Percentiles rank a stretch among this genome's conserved stretches.
These are phyloP conservation scores for Poicephalus meyeri DNA, from an alignment of 2,113 vertebrate genomes.

Conservation along the genomic window DNA sequence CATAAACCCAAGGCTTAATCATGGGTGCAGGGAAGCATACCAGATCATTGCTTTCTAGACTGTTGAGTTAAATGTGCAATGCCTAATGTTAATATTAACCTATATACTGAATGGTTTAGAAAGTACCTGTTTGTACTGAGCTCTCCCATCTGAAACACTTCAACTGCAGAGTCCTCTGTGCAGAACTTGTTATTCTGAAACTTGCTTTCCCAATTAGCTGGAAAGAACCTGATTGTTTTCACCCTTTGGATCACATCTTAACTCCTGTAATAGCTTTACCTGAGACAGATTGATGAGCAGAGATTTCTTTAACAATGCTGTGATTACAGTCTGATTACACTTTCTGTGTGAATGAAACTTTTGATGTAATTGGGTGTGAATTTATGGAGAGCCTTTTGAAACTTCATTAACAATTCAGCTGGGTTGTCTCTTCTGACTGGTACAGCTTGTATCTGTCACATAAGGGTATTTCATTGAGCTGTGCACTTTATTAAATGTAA, in stretches of 20 bases:
- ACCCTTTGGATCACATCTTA: neutral
- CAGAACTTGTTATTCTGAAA: neutral
- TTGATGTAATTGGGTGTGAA: neutral
- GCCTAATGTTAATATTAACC: constrained; percentile 49
- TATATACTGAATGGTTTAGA: constrained; percentile 18
- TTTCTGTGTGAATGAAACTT: neutral
- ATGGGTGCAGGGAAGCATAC: neutral
- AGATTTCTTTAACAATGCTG: constrained; percentile 6
- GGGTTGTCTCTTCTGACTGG: neutral
- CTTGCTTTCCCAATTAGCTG: constrained; percentile 18
- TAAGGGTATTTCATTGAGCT: neutral
- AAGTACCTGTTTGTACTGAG: neutral
- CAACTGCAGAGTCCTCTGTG: neutral
- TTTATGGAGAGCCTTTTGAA: neutral
- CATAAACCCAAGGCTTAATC: neutral
- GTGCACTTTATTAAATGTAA: neutral
- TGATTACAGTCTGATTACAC: neutral
- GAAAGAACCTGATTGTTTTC: constrained; percentile 8
- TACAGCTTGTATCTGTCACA: neutral
- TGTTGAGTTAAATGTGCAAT: neutral
- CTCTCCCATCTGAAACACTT: constrained; percentile 14
- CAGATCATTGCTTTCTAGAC: neutral
- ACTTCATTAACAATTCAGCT: neutral
- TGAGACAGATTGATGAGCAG: neutral
- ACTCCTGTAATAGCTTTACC: constrained; percentile 1